Evolutionary conservation across 1,140 invertebrate species (phyloP).

Genomic region (Ceratosolen fusciceps): DNA sequence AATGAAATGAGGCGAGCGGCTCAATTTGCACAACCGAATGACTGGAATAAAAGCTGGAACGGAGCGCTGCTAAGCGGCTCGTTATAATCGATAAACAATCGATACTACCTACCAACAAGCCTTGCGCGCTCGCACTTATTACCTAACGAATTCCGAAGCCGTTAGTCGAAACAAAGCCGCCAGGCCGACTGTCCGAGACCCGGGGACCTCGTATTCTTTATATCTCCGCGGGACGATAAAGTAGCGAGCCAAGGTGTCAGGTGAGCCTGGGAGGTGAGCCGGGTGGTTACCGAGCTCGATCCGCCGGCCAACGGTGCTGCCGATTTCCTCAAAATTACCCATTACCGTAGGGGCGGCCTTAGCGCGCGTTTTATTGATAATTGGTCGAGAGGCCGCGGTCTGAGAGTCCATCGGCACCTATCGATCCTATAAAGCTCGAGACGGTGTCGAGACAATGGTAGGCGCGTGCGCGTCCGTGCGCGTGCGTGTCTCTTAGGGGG

Average conservation of each 20-base stretch:
- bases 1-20: not conserved
- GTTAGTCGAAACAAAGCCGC: constrained; percentile 12
- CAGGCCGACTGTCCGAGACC: too few relatives aligned
- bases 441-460: not conserved
- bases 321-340: too few relatives aligned
- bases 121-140: not conserved
- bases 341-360: too few relatives aligned
- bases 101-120: not conserved
- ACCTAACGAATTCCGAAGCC: constrained; percentile 3
- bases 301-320: too few relatives aligned
- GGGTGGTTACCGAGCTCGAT: not conserved
- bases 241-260: not conserved
- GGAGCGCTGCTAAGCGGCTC: not conserved
- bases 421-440: not conserved
- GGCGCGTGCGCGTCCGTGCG: not conserved
- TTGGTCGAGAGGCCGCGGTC: too few relatives aligned
- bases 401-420: constrained; percentile 17
- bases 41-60: not conserved
- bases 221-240: not conserved
- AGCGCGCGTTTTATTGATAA: too few relatives aligned
- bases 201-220: not conserved
- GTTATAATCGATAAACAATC: not conserved
- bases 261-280: too few relatives aligned
- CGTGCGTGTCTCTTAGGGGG: too few relatives aligned
- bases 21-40: not conserved